Evolutionary conservation across 2,888 invertebrate genomes (phyloP).

Genomic region (Itoplectis maculator): DNA sequence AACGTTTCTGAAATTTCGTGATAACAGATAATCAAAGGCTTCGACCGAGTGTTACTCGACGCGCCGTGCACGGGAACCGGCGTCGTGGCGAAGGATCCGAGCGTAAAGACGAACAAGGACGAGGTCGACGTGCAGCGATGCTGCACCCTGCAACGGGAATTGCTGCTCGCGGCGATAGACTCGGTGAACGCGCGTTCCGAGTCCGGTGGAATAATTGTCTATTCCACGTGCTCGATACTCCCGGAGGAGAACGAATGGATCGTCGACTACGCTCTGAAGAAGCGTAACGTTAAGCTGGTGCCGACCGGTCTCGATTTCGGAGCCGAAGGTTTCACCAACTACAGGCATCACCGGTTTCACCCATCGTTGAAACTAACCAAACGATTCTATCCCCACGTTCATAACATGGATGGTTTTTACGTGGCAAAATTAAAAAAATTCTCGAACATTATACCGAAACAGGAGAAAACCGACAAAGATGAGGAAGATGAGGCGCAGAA

Average conservation of each 20-base stretch:
- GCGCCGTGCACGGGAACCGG: slow-evolving; percentile 99
- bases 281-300: slow-evolving; percentile 96
- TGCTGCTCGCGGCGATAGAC: slow-evolving; percentile 98
- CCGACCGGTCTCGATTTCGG: slow-evolving; percentile 98
- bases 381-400: slow-evolving; percentile 98
- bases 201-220: slow-evolving; percentile 97
- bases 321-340: slow-evolving; percentile 96
- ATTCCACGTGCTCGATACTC: slow-evolving; percentile 99
- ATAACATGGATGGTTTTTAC: slow-evolving; percentile 99
- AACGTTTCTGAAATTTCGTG: neutral
- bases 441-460: slow-evolving; percentile 90
- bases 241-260: slow-evolving; percentile 99
- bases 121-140: slow-evolving; percentile 95
- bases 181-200: slow-evolving; percentile 96
- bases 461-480: slow-evolving; percentile 70
- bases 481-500: slow-evolving; percentile 63
- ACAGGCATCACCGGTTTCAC: slow-evolving; percentile 94
- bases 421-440: slow-evolving; percentile 99
- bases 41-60: slow-evolving; percentile 97
- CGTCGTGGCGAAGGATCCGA: slow-evolving; percentile 98
- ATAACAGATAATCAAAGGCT: slow-evolving; percentile 92
- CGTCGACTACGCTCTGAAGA: slow-evolving; percentile 96
- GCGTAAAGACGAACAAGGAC: slow-evolving; percentile 97
- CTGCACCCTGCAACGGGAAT: slow-evolving; percentile 95
- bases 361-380: slow-evolving; percentile 94